A percentile compares a stretch with the other conserved stretches of the same genome.
phyloP scores from a whole-genome alignment of 2,113 vertebrate genomes.

The Haplochromis vanheusdeni region DNA sequence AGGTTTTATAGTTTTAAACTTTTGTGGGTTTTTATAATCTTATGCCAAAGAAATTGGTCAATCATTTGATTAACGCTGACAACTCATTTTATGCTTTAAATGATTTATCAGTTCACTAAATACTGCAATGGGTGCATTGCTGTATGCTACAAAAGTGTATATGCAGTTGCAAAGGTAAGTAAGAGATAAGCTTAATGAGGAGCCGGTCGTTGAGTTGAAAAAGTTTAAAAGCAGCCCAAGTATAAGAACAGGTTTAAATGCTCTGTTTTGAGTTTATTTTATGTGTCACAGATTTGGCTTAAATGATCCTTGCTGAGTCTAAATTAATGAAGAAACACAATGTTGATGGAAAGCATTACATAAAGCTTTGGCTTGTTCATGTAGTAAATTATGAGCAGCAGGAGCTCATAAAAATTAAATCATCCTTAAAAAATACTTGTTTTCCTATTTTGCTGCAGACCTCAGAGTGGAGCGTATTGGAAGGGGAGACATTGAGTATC shows the following conservation, averaged over 20 bases:
- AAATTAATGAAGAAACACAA: background rate
- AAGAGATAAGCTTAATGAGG: background rate
- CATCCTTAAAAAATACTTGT: background rate
- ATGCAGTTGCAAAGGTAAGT: background rate
- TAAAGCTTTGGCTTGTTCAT: background rate
- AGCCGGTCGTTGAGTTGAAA: rapidly evolving
- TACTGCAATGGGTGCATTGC: rapidly evolving
- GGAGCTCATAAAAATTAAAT: background rate
- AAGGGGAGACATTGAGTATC: slow-evolving; percentile 74
- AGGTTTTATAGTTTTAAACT: background rate
- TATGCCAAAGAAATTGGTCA: rapidly evolving
- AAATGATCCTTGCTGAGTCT: background rate
- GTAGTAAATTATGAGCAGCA: background rate
- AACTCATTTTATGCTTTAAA: background rate
- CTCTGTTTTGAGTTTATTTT: background rate
- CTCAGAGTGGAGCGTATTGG: slow-evolving; percentile 78
- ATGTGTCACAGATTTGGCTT: background rate
- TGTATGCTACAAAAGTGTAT: background rate
- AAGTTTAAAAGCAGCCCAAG: rapidly evolving
- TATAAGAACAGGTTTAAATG: background rate
- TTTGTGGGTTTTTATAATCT: background rate
- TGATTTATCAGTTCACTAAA: background rate
- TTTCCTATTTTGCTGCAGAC: slow-evolving; percentile 47
- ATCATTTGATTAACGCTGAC: rapidly evolving
- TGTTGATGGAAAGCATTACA: background rate